Evolutionary conservation across 92 coral and sea anemone genomes (phyloP).

Genomic region (Palythoa heliodiscus): DNA sequence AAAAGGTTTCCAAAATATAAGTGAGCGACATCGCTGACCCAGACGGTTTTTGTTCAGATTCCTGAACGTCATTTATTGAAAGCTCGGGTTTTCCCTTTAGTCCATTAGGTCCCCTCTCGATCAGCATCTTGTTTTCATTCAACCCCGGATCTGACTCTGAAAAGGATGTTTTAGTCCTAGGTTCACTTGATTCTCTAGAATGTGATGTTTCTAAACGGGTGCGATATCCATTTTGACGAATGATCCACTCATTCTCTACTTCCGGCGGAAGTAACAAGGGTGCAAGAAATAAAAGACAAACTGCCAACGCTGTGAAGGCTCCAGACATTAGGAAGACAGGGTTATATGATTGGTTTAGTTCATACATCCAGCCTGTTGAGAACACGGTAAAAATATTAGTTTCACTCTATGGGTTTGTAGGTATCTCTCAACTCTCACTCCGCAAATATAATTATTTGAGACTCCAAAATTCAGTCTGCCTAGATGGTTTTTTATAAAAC

Average conservation of each 20-base stretch:
- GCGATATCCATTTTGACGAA: background rate
- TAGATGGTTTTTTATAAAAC: too few relatives aligned
- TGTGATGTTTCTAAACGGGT: background rate
- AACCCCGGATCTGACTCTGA: background rate
- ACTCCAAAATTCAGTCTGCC: too few relatives aligned
- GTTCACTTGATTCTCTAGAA: background rate
- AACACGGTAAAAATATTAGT: background rate
- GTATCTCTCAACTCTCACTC: too few relatives aligned
- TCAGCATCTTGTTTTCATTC: background rate
- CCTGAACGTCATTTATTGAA: background rate
- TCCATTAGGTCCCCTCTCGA: background rate
- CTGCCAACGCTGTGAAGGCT: conserved; percentile 73
- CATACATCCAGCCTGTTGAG: conserved; percentile 78
- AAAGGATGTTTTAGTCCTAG: background rate
- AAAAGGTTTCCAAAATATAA: background rate
- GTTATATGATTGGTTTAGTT: conserved; percentile 55
- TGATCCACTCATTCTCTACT: conserved; percentile 4
- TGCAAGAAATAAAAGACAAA: conserved; percentile 67
- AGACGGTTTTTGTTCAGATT: background rate
- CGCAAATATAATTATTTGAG: too few relatives aligned
- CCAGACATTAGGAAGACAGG: conserved; percentile 90
- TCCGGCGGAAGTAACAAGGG: conserved; percentile 72
- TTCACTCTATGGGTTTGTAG: too few relatives aligned
- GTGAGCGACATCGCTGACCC: background rate
- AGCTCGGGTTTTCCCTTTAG: background rate